A percentile compares a stretch with the other conserved stretches of the same genome.
phyloP scores from a whole-genome alignment of 2,797 vertebrate species.

The Ctenosaura bakeri region DNA sequence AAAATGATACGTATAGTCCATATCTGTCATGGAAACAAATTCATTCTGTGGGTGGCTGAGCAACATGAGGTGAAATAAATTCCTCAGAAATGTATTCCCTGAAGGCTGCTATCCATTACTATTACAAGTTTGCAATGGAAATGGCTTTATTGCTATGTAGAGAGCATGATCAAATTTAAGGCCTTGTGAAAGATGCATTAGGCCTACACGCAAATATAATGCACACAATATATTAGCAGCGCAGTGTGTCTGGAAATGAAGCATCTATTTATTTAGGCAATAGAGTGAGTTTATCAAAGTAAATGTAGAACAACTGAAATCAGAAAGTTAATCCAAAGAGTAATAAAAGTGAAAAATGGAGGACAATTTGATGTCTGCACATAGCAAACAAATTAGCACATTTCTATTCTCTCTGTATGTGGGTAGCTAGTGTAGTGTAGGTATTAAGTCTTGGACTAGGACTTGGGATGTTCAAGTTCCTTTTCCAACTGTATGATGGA shows the following conservation, averaged over 20 bases:
- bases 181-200: constrained; percentile 70
- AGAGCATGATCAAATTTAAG: constrained; percentile 79
- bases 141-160: constrained; percentile 69
- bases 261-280: constrained; percentile 73
- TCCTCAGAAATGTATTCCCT: constrained; percentile 75
- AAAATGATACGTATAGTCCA: constrained; percentile 74
- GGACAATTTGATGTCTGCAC: constrained; percentile 51
- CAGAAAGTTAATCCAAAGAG: constrained; percentile 67
- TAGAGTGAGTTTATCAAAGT: constrained; percentile 66
- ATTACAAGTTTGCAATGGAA: constrained; percentile 78
- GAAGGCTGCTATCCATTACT: constrained; percentile 81
- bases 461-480: background rate
- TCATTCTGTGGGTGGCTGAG: constrained; percentile 74
- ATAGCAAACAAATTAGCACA: constrained; percentile 52
- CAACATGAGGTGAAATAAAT: constrained; percentile 80
- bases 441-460: background rate
- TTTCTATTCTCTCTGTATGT: constrained; percentile 38
- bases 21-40: constrained; percentile 79
- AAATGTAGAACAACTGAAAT: constrained; percentile 67
- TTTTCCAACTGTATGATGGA: background rate
- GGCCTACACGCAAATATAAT: constrained; percentile 66
- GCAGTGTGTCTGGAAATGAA: constrained; percentile 62
- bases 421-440: background rate
- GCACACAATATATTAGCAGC: constrained; percentile 67
- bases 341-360: constrained; percentile 75